Conservation (phyloP, 2,797 vertebrate genomes). For the Sebastes steindachneri region DNA sequence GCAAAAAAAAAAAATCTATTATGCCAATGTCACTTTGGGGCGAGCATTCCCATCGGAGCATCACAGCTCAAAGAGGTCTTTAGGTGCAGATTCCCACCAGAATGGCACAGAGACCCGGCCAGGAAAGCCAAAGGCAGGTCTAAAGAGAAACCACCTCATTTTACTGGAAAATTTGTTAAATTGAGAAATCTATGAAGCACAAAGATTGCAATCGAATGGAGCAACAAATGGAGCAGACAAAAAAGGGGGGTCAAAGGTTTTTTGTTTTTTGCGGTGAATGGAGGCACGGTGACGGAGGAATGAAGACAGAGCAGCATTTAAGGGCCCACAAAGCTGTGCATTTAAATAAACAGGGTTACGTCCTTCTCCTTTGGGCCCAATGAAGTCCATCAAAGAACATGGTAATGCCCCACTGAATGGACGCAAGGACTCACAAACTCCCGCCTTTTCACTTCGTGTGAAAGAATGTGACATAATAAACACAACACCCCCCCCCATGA, state of each 20-base stretch:
- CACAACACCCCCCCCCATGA: slow-evolving; percentile 33
- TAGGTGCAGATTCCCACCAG: slow-evolving; percentile 77
- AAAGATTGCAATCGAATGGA: slow-evolving; percentile 72
- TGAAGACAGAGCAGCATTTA: slow-evolving; percentile 82
- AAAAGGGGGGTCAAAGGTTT: slow-evolving; percentile 82
- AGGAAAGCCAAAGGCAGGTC: slow-evolving; percentile 51
- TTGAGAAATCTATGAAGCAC: slow-evolving; percentile 62
- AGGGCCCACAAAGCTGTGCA: slow-evolving; percentile 80
- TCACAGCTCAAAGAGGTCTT: slow-evolving; percentile 37
- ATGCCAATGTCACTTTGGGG: slow-evolving; percentile 64
- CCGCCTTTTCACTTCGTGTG: slow-evolving; percentile 77
- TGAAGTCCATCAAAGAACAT: slow-evolving; percentile 84
- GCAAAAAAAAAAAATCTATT: slow-evolving; percentile 72
- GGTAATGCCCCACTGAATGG: slow-evolving; percentile 81
- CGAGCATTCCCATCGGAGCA: slow-evolving; percentile 63
- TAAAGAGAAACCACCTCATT: slow-evolving; percentile 59
- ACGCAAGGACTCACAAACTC: slow-evolving; percentile 73
- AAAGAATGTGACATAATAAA: slow-evolving; percentile 83
- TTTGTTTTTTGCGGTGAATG: slow-evolving; percentile 81
- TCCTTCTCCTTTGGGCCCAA: slow-evolving; percentile 79
- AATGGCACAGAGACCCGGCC: slow-evolving; percentile 34
- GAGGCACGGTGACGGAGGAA: slow-evolving; percentile 71
- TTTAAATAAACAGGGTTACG: slow-evolving; percentile 84
- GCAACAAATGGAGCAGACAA: slow-evolving; percentile 70
- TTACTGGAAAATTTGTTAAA: slow-evolving; percentile 75